Conservation (phyloP, 2,888 invertebrate species). For the Magallana nippona region DNA sequence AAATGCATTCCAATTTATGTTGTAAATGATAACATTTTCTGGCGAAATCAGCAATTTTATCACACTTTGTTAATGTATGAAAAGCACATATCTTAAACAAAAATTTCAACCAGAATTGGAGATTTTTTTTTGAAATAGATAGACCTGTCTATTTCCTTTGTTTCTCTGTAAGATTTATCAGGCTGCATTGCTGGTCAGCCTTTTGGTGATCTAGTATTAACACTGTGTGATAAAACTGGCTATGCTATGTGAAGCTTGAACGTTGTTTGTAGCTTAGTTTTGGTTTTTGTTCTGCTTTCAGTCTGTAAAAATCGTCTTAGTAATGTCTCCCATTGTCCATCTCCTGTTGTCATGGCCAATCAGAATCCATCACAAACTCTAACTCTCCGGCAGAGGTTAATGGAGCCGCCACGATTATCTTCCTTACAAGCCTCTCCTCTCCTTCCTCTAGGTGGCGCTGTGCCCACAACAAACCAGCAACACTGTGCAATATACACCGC, state of each 20-base stretch:
- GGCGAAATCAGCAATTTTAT: no score
- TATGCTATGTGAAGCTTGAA: constrained; percentile 37
- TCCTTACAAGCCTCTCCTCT: constrained; percentile 54
- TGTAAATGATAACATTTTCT: no score
- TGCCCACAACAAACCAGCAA: constrained; percentile 51
- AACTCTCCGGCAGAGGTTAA: constrained; percentile 71
- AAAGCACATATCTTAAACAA: no score
- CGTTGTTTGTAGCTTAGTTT: constrained; percentile 48
- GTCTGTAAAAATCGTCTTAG: constrained; percentile 63
- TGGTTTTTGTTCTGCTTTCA: constrained; percentile 70
- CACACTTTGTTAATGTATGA: no score
- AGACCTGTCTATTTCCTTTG: no score
- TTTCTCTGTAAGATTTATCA: no score
- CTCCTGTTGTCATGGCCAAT: constrained; percentile 59
- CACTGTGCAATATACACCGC: constrained; percentile 47
- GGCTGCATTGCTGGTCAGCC: no score
- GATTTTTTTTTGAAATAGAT: no score
- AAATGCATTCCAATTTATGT: no score
- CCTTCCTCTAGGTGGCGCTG: constrained; percentile 50
- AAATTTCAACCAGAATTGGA: no score
- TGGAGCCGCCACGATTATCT: constrained; percentile 68
- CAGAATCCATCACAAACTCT: constrained; percentile 66
- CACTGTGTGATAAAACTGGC: constrained; percentile 11
- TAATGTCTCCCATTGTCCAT: constrained; percentile 60
- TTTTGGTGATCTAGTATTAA: not conserved